phyloP scores from a whole-genome alignment of 1,140 invertebrate species.

The Drosophila tsacasi region DNA sequence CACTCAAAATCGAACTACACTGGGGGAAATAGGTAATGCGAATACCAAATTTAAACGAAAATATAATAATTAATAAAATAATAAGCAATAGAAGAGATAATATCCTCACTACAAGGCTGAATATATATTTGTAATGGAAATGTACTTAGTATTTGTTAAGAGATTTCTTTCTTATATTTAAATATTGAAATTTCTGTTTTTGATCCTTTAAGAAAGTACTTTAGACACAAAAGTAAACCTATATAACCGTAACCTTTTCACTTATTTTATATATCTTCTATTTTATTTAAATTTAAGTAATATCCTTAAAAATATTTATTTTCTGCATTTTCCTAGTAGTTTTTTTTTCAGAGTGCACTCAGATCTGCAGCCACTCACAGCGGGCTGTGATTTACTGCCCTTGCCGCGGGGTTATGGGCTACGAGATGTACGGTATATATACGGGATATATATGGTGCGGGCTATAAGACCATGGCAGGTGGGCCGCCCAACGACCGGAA shows the following conservation, averaged over 20 bases:
- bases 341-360: conserved; percentile 21
- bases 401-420: conserved; percentile 40
- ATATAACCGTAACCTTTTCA: too few species aligned
- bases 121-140: too few species aligned
- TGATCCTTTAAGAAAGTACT: too few species aligned
- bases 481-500: conserved; percentile 74
- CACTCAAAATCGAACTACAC: conserved; percentile 24
- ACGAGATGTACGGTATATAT: conserved; percentile 12
- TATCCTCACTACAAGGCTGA: too few species aligned
- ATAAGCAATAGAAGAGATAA: background rate
- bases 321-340: background rate
- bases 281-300: too few species aligned
- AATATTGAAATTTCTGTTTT: too few species aligned
- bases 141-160: too few species aligned
- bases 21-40: background rate
- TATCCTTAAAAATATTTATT: background rate
- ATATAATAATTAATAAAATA: too few species aligned
- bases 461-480: conserved; percentile 41
- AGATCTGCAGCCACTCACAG: conserved; percentile 40
- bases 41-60: too few species aligned
- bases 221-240: background rate
- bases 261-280: too few species aligned
- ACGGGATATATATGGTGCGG: conserved; percentile 7
- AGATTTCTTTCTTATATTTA: too few species aligned
- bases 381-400: conserved; percentile 68